A percentile compares a stretch with the other conserved stretches of the same genome.
Conservation (phyloP, 2,888 invertebrate genomes). For the Pemphredon lugubris region DNA sequence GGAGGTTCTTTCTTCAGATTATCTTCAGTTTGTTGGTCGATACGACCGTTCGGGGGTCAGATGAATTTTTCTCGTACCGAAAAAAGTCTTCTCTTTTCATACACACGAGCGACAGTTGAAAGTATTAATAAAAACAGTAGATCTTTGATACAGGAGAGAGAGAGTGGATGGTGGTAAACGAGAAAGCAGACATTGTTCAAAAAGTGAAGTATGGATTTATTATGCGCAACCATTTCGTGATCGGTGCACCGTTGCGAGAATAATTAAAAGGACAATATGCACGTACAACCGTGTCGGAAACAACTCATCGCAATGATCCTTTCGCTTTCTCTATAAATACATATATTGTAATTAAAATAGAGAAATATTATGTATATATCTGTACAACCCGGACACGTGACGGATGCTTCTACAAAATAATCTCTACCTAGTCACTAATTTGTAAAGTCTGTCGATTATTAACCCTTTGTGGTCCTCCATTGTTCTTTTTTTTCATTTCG, state of each 20-base stretch:
- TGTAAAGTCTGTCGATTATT: conserved; percentile 15
- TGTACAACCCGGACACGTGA: conserved; percentile 43
- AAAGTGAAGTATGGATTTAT: conserved; percentile 64
- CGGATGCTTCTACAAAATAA: conserved; percentile 38
- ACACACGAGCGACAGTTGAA: no score
- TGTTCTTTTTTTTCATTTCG: neutral
- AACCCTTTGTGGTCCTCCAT: conserved; percentile 24
- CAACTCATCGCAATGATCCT: conserved; percentile 26
- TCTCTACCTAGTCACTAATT: conserved; percentile 26
- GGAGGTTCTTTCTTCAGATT: no score
- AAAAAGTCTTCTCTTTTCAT: no score
- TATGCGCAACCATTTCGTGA: conserved; percentile 49
- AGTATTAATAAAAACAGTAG: no score
- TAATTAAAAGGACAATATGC: conserved; percentile 38
- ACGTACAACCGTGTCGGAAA: conserved; percentile 17
- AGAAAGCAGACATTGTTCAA: no score
- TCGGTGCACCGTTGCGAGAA: conserved; percentile 45
- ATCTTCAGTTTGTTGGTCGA: no score
- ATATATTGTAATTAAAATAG: conserved; percentile 56
- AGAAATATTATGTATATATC: conserved; percentile 40
- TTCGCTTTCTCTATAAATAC: conserved; percentile 42
- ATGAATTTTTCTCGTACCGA: no score
- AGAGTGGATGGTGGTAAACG: no score
- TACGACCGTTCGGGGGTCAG: no score
- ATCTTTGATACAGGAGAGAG: no score